Conservation (phyloP, 2,113 vertebrate genomes). For the Actenoides hombroni region DNA sequence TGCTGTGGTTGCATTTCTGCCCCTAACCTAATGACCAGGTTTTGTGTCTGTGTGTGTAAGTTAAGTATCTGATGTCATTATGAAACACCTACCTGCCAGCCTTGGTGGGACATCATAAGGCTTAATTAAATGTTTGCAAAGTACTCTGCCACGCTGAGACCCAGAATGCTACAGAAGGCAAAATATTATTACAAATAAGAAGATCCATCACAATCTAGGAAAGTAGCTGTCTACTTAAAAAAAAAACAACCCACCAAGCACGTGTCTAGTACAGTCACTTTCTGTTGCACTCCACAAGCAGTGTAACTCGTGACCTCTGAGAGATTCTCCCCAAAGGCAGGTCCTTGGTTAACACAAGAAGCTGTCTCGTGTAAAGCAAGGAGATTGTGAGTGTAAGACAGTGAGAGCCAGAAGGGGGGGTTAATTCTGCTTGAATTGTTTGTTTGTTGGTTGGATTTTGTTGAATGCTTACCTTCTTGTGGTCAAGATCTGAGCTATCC, state of each 20-base stretch:
- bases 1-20: not conserved
- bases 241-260: not conserved
- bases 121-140: constrained; percentile 35
- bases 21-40: not conserved
- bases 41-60: not conserved
- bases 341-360: not conserved
- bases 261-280: not conserved
- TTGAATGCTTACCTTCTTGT: not conserved
- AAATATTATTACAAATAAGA: not conserved
- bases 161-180: not conserved
- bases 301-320: not conserved
- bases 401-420: not conserved
- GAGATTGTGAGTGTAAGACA: not conserved
- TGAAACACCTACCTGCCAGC: not conserved
- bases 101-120: not conserved
- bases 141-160: not conserved
- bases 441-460: not conserved
- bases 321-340: not conserved
- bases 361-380: not conserved
- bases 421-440: not conserved
- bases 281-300: not conserved
- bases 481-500: not conserved
- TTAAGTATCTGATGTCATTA: not conserved
- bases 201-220: not conserved
- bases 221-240: not conserved